phyloP scores from a whole-genome alignment of 1,140 invertebrate species.

The Sipha flava region DNA sequence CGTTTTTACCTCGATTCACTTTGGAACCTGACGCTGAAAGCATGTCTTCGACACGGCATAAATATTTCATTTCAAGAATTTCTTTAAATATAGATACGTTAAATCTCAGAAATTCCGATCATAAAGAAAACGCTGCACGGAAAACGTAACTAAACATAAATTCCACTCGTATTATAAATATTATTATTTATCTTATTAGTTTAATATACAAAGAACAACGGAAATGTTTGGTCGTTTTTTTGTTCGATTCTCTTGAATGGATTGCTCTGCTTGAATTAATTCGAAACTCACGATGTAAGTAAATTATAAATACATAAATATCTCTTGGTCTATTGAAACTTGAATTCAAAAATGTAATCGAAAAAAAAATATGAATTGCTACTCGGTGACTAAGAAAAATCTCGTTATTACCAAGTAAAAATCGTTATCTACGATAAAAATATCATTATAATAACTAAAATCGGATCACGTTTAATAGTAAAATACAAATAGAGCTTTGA shows the following conservation, averaged over 20 bases:
- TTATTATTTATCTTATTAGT: too few relatives aligned
- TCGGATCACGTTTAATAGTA: neutral
- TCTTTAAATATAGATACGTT: too few relatives aligned
- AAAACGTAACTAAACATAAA: too few relatives aligned
- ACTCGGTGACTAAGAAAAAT: neutral
- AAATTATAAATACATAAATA: neutral
- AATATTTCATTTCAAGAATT: too few relatives aligned
- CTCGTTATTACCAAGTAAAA: neutral
- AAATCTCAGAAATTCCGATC: too few relatives aligned
- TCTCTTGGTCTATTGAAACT: neutral
- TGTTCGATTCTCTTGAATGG: neutral
- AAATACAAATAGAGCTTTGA: neutral
- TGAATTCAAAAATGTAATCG: neutral
- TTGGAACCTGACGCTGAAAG: too few relatives aligned
- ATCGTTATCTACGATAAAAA: neutral
- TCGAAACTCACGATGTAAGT: neutral
- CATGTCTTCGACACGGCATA: too few relatives aligned
- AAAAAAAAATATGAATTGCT: neutral
- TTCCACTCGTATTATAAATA: too few relatives aligned
- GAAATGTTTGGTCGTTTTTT: neutral
- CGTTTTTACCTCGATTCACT: too few relatives aligned
- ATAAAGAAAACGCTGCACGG: too few relatives aligned
- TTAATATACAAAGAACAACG: too few relatives aligned
- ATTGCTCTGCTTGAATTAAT: neutral
- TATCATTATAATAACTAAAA: neutral